Base-by-base conservation (phyloP, 2,113 vertebrate genomes). In the Collichthys lucidus region DNA sequence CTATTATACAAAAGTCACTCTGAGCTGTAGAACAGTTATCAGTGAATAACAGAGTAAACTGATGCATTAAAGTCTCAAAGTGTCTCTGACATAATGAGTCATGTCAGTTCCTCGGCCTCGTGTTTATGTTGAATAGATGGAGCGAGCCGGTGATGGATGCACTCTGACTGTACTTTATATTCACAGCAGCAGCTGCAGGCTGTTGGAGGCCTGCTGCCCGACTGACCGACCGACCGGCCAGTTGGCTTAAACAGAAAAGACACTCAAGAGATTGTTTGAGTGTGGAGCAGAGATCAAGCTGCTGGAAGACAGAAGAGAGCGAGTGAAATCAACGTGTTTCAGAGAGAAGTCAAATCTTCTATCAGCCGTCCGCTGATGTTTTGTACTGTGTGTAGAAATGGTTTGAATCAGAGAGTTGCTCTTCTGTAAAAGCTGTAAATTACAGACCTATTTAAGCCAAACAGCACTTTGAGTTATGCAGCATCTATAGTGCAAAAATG, bases 171-270 rank as follows among this genome's bases (percentile, higher is more conserved):
- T 84, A 77, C 63, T 91, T 87, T 80, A 73, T 42, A 87, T 86
- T 89, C 86, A 29, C 63, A 49, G 82, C 82, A 60, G 70, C 83
- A 74, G 83, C 77, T 72, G 69, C 70, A 53, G 82, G 57, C 88
- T 74, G 80, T 46, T 79, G 76, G 90, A 75, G 75, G 80, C 80
- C 82, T 47, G 79, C 47, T 84, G 85, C 71, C 85, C 2, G 35
- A 40, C 35, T 9, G 35, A 40, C 35, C n/a, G 67, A 71, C 62
- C 62, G 46, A 17, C 67, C 26, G 70, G 10, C 80, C 88, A 75
- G 78, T 81, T 84, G 79, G 86, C 88, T n/a, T 6, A 17, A 74
- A 68, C 69, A 77, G 57, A 76, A 80, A 70, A 85, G 67, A 78
- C 67, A 69, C 74, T 83, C 29, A 15, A 35, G 65, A 74, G 49